These are phyloP conservation scores for Strigops habroptila DNA, from an alignment of 2,113 vertebrate species.

Conservation along the genomic window DNA sequence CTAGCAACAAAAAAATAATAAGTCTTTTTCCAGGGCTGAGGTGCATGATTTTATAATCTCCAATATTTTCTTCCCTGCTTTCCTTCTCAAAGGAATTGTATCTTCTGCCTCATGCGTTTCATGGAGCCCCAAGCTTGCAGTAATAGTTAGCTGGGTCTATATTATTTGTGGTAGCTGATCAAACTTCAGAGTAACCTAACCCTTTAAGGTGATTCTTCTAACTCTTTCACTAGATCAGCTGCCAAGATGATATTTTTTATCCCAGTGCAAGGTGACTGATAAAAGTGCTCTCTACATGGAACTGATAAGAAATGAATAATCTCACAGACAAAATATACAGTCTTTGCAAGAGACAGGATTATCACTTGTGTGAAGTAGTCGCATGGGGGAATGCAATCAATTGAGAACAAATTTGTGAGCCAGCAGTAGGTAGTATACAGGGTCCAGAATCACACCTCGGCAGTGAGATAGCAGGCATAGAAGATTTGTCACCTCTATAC, in stretches of 20 bases:
- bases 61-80: background rate
- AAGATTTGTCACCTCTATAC: no score
- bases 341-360: background rate
- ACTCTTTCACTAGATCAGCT: background rate
- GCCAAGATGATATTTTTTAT: background rate
- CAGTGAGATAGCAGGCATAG: background rate
- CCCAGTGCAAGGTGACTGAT: background rate
- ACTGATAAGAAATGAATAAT: conserved; percentile 23
- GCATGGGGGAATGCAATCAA: background rate
- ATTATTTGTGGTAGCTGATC: background rate
- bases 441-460: background rate
- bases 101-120: background rate
- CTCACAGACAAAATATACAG: background rate
- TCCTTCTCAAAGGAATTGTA: background rate
- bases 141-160: background rate
- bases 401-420: background rate
- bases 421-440: background rate
- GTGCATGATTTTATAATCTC: background rate
- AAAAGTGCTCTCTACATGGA: background rate
- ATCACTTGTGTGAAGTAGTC: background rate
- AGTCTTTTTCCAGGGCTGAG: background rate
- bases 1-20: background rate
- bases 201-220: background rate
- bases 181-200: background rate
- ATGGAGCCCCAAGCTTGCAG: background rate